Conservation (phyloP, 2,113 vertebrate genomes). For the Pleuronectes platessa region DNA sequence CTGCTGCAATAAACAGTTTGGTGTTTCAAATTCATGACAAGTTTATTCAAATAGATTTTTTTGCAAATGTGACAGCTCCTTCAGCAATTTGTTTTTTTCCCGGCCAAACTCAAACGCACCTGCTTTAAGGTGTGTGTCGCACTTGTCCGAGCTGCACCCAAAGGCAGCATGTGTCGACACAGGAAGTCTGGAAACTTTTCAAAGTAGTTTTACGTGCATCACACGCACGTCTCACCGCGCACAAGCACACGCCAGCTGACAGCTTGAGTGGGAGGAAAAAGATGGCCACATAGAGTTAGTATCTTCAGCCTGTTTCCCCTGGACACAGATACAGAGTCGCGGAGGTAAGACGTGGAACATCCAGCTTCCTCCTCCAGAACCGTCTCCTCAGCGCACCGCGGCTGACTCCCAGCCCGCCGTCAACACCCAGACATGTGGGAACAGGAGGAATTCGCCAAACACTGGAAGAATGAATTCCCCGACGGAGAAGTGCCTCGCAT, state of each 20-base stretch:
- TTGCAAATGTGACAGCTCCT: too few species aligned
- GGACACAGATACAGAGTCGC: background rate
- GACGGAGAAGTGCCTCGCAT: constrained; percentile 85
- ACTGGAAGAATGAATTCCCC: constrained; percentile 91
- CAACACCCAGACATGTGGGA: constrained; percentile 84
- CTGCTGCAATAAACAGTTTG: too few species aligned
- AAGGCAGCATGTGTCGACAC: constrained; percentile 63
- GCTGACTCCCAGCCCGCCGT: background rate
- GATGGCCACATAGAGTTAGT: constrained; percentile 37
- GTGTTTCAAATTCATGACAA: too few species aligned
- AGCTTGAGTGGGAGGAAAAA: constrained; percentile 11
- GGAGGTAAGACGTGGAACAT: constrained; percentile 1
- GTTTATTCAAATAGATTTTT: too few species aligned
- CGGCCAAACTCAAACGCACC: background rate
- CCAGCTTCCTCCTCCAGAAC: background rate
- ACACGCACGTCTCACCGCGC: background rate
- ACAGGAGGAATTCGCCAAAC: constrained; percentile 88
- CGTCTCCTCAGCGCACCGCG: background rate
- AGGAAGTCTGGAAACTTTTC: constrained; percentile 78
- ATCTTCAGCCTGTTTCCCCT: background rate
- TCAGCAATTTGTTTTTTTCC: background rate
- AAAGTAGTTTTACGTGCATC: constrained; percentile 42
- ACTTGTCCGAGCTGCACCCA: constrained; percentile 22
- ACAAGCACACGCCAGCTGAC: background rate
- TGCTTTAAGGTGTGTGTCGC: background rate